phyloP scores from a whole-genome alignment of 2,888 invertebrate species.

The Eupithecia insigniata region DNA sequence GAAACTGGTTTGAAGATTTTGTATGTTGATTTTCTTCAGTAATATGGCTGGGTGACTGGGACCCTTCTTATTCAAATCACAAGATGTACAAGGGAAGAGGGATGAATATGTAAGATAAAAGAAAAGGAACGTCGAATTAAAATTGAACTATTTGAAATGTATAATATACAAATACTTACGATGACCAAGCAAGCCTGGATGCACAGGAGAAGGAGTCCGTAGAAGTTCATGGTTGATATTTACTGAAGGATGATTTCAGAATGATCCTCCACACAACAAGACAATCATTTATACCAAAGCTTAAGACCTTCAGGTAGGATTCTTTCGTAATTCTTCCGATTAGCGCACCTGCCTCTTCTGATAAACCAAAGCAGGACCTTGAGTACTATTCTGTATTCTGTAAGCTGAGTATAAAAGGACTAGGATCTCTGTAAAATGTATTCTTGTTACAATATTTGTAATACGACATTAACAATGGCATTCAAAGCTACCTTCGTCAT shows the following conservation, averaged over 20 bases:
- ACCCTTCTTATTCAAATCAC: not conserved
- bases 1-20: not conserved
- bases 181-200: conserved; percentile 59
- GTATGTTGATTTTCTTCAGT: not conserved
- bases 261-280: not conserved
- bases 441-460: conserved; percentile 11
- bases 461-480: conserved; percentile 29
- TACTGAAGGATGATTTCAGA: conserved; percentile 15
- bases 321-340: conserved; percentile 5
- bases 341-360: conserved; percentile 1
- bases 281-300: not conserved
- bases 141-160: not conserved
- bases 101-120: not conserved
- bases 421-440: not conserved
- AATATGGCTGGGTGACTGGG: not conserved
- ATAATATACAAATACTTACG: conserved; percentile 39
- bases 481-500: conserved; percentile 32
- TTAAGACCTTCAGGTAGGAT: not conserved
- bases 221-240: conserved; percentile 45
- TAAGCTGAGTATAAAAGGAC: conserved; percentile 23
- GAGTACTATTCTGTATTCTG: conserved; percentile 9
- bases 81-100: not conserved
- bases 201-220: conserved; percentile 52
- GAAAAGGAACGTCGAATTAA: not conserved
- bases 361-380: conserved; percentile 9